Evolutionary conservation across 2,113 vertebrate genomes (phyloP).

Genomic region (Phaetusa simplex): DNA sequence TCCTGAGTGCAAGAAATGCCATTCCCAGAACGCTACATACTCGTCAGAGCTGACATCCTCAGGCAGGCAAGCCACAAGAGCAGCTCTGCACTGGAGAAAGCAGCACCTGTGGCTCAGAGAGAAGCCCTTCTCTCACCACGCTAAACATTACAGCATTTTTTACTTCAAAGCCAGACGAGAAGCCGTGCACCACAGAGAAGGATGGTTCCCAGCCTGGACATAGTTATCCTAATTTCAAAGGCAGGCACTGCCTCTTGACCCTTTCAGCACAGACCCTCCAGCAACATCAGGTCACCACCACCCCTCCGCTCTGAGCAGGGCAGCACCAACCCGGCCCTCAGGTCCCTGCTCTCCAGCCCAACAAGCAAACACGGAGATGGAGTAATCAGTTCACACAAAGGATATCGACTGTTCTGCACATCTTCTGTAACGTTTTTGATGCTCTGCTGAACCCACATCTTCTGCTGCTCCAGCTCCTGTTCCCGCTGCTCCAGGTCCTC

Average conservation of each 20-base stretch:
- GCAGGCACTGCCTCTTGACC: background rate
- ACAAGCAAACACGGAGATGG: accelerated
- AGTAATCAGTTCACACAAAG: conserved; percentile 55
- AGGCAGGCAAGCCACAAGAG: background rate
- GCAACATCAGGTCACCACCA: background rate
- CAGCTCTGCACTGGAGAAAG: background rate
- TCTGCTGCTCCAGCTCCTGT: conserved; percentile 95
- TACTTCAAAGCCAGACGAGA: background rate
- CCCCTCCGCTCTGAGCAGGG: background rate
- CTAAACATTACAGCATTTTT: background rate
- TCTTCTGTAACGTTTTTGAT: conserved; percentile 98
- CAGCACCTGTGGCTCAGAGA: background rate
- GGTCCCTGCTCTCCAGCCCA: background rate
- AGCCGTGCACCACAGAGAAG: background rate
- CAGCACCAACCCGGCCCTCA: background rate
- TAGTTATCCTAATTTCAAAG: background rate
- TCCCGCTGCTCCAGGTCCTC: conserved; percentile 91
- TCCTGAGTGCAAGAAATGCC: background rate
- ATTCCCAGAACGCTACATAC: background rate
- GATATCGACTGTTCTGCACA: conserved; percentile 97
- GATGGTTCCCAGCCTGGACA: background rate
- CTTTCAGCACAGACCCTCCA: background rate
- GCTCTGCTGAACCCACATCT: conserved; percentile 98
- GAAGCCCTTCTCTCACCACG: background rate
- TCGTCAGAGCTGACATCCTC: background rate